phyloP scores from a whole-genome alignment of 2,888 invertebrate genomes.

The Empis stercorea region DNA sequence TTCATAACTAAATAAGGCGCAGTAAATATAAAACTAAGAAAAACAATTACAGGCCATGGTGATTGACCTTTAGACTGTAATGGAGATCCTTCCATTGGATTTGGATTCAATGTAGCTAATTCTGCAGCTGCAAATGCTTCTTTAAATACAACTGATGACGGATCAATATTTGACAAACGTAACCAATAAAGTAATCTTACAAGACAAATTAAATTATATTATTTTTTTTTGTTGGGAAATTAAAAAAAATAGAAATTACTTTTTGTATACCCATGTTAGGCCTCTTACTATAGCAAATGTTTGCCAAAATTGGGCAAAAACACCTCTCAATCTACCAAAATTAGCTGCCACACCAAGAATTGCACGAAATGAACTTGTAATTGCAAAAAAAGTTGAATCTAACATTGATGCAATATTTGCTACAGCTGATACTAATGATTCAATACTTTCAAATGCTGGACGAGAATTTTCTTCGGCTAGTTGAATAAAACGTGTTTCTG shows the following conservation, averaged over 20 bases:
- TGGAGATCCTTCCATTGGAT: slow-evolving; percentile 25
- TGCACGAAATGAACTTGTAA: slow-evolving; percentile 90
- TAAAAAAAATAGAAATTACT: slow-evolving; percentile 28
- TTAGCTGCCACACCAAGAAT: slow-evolving; percentile 94
- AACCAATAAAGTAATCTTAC: slow-evolving; percentile 29
- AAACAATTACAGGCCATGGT: slow-evolving; percentile 80
- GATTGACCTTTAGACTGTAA: slow-evolving; percentile 35
- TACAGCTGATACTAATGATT: slow-evolving; percentile 81
- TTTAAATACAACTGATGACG: slow-evolving; percentile 34
- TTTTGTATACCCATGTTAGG: slow-evolving; percentile 65
- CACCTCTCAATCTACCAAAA: slow-evolving; percentile 67
- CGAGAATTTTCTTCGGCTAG: slow-evolving; percentile 84
- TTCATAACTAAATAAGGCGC: slow-evolving; percentile 87
- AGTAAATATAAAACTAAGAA: slow-evolving; percentile 76
- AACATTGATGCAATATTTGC: slow-evolving; percentile 92
- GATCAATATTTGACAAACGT: slow-evolving; percentile 31
- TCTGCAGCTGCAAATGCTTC: slow-evolving; percentile 37
- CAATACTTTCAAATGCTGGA: slow-evolving; percentile 89
- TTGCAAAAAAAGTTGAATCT: slow-evolving; percentile 90
- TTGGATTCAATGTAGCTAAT: slow-evolving; percentile 33
- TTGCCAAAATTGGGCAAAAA: slow-evolving; percentile 78
- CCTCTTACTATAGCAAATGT: slow-evolving; percentile 72
- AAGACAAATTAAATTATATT: neutral
- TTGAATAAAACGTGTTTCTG: slow-evolving; percentile 55
- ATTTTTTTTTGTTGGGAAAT: neutral